These are phyloP conservation scores for Chrysomallon squamiferum DNA, from an alignment of 1,140 invertebrate genomes.

Conservation along the genomic window DNA sequence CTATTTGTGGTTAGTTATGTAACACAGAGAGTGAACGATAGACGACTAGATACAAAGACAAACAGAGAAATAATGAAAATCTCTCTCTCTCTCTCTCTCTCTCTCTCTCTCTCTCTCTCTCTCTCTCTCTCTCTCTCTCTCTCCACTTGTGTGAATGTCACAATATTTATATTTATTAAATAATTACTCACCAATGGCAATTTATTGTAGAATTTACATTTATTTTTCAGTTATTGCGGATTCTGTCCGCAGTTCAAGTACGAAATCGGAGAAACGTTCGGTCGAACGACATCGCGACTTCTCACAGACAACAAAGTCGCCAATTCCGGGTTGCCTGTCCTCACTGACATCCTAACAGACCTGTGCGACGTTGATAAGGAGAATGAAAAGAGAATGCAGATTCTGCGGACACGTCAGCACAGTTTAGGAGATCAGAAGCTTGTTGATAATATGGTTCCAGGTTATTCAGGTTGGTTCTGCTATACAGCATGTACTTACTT, in stretches of 20 bases:
- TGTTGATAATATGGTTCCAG: slow-evolving; percentile 49
- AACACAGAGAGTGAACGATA: no score
- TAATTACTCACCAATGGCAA: not conserved
- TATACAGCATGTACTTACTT: not conserved
- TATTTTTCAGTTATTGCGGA: slow-evolving; percentile 43
- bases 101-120: no score
- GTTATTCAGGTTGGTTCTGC: slow-evolving; percentile 48
- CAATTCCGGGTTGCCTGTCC: slow-evolving; percentile 43
- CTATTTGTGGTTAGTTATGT: no score
- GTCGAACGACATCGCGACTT: slow-evolving; percentile 45
- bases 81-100: no score
- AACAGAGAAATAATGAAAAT: no score
- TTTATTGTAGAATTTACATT: not conserved
- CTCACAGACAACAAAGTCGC: slow-evolving; percentile 37
- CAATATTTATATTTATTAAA: not conserved
- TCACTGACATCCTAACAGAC: slow-evolving; percentile 35
- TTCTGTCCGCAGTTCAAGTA: slow-evolving; percentile 57
- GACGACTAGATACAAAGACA: no score
- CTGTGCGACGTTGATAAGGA: slow-evolving; percentile 12
- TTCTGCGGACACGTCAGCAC: slow-evolving; percentile 28
- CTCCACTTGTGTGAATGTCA: not conserved
- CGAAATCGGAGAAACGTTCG: slow-evolving; percentile 50
- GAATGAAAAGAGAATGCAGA: not conserved
- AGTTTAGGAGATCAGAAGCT: slow-evolving; percentile 53
- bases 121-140: not conserved